A percentile compares a stretch with the other conserved stretches of the same genome.
Conservation (phyloP, 2,888 invertebrate species). For the Orthonevra nobilis region DNA sequence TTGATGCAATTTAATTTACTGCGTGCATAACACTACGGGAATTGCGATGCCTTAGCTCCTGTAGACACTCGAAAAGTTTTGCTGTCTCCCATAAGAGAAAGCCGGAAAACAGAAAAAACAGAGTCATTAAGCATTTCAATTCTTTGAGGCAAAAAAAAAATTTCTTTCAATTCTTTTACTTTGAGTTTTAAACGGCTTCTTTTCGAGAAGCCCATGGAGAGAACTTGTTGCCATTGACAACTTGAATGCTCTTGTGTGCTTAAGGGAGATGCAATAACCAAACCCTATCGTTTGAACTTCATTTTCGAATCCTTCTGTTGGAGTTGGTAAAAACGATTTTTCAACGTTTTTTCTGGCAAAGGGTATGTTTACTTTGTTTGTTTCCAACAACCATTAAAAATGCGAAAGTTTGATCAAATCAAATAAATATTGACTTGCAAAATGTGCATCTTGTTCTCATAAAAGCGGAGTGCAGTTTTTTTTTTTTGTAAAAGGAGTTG, state of each 20-base stretch:
- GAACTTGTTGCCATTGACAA: conserved; percentile 53
- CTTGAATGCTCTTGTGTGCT: conserved; percentile 5
- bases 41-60: conserved; percentile 17
- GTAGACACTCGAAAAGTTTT: conserved; percentile 15
- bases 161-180: conserved; percentile 20
- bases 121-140: conserved; percentile 42
- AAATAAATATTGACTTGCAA: too few relatives aligned
- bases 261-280: conserved; percentile 4
- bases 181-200: neutral
- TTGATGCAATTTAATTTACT: conserved; percentile 50
- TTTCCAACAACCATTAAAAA: too few relatives aligned
- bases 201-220: neutral
- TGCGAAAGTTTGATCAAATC: too few relatives aligned
- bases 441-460: too few relatives aligned
- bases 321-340: too few relatives aligned
- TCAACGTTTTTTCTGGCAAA: neutral
- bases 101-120: conserved; percentile 6
- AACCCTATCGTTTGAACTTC: conserved; percentile 25
- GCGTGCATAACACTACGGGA: conserved; percentile 20
- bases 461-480: too few relatives aligned
- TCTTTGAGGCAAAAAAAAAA: conserved; percentile 32
- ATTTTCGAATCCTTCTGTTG: neutral
- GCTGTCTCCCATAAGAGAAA: neutral
- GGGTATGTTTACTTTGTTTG: too few relatives aligned
- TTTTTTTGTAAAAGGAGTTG: too few relatives aligned